Evolutionary conservation across 2,113 vertebrate species (phyloP).

Genomic region (Leptocoma aspasia): DNA sequence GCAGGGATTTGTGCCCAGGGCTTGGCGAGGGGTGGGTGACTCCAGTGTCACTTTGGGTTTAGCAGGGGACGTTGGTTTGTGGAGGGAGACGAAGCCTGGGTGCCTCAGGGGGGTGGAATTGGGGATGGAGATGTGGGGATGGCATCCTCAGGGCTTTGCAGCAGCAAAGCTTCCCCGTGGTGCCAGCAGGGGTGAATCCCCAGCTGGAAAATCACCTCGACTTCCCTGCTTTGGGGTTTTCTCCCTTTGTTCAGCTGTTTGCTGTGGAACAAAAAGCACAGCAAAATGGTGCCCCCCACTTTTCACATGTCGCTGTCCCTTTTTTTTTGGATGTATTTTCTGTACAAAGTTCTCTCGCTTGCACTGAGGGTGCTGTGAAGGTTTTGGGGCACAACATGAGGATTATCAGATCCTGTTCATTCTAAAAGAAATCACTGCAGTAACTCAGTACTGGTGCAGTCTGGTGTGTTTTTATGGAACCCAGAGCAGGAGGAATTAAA

Average conservation of each 20-base stretch:
- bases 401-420: not conserved
- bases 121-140: not conserved
- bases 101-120: not conserved
- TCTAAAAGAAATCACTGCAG: not conserved
- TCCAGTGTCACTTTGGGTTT: not conserved
- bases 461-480: not conserved
- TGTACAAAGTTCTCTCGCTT: not conserved
- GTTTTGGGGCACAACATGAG: not conserved
- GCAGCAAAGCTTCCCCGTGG: not conserved
- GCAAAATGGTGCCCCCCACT: accelerated
- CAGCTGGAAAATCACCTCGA: not conserved
- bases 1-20: not conserved
- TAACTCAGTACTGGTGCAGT: no score
- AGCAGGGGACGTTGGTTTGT: not conserved
- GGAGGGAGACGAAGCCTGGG: not conserved
- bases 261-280: not conserved
- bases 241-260: not conserved
- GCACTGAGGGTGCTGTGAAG: accelerated
- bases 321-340: not conserved
- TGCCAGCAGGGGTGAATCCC: not conserved
- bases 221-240: not conserved
- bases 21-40: not conserved
- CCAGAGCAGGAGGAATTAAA: not conserved
- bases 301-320: accelerated
- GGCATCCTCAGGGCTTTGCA: not conserved